Evolutionary conservation across 2,888 invertebrate species (phyloP), one percentile per base, ranked within the genome.

Genomic region (Meandrusa payeni): DNA sequence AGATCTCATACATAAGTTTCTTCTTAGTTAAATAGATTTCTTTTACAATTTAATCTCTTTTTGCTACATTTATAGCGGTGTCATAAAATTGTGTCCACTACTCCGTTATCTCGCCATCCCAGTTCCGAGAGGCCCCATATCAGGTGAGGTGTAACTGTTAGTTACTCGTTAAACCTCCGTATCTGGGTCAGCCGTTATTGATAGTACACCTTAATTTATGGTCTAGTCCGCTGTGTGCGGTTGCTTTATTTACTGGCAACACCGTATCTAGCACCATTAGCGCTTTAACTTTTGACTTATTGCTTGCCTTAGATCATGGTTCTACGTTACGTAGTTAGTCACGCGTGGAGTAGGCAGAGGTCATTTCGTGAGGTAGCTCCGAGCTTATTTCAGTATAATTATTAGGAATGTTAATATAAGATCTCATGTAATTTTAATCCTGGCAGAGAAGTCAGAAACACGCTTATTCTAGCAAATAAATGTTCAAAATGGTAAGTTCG

Each of bases 101-200:
- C 52, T 50, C 83, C 82, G 85, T 82, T 85, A 82, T 66, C 72
- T 72, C 62, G 58, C 64, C 76, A 75, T 74, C 77, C 66, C 53
- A 66, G 70, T 79, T 81, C 82, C 68, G 61, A 76, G 79, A 78
- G 73, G 43, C 51, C 46, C 78, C 78, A 72, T 80, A 81, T 78
- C 81, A 75, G 79, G 79, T 52, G 43, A 54, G 53, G 52, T 55
- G 64, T 74, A 76, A 79, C 80, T 75, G 79, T 76, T 64, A 59
- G 62, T 61, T 57, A 61, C 69, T 67, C 59, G 73, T 69, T 70
- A 67, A 61, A 65, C 62, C 51, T 48, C 57, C 46, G 55, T 50
- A 77, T 69, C 64, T 81, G 55, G 81, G 82, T 76, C 80, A 80
- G 70, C 80, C 81, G 81, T 77, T 81, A 78, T 52, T 48, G 67